A percentile compares a stretch with the other conserved stretches of the same genome.
Evolutionary conservation across 2,113 vertebrate species (phyloP).

Genomic region (Psittacula cyanocephala): DNA sequence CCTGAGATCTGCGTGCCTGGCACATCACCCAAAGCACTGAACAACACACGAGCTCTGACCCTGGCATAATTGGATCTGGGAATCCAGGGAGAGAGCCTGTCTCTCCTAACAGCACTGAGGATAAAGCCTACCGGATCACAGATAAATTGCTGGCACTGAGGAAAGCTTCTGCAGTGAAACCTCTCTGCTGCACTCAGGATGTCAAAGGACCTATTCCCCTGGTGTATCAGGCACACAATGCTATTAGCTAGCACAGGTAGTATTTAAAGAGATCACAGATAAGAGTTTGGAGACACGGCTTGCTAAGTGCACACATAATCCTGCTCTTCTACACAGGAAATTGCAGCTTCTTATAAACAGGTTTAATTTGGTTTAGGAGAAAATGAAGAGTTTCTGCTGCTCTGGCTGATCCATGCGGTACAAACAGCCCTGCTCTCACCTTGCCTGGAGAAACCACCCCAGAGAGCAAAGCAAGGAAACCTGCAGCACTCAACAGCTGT

Average conservation of each 20-base stretch:
- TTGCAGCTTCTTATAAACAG: not conserved
- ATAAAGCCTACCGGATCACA: not conserved
- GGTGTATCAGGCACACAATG: conserved; percentile 4
- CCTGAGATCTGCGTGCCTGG: not conserved
- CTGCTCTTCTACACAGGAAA: not conserved
- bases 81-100: conserved; percentile 10
- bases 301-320: conserved; percentile 50
- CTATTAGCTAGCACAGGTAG: conserved; percentile 4
- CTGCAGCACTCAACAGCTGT: not conserved
- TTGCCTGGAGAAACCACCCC: not conserved
- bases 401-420: not conserved
- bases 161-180: conserved; percentile 40
- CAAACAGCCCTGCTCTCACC: not conserved
- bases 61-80: conserved; percentile 50
- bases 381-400: not conserved
- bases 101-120: not conserved
- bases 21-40: conserved; percentile 39
- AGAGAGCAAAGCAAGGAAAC: not conserved
- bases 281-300: conserved; percentile 21
- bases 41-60: conserved; percentile 53
- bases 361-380: not conserved
- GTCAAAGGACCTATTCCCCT: conserved; percentile 49
- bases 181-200: conserved; percentile 24
- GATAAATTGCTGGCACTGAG: conserved; percentile 45
- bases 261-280: conserved; percentile 42